Conservation (phyloP, 2,797 vertebrate species). For the Choloepus didactylus region DNA sequence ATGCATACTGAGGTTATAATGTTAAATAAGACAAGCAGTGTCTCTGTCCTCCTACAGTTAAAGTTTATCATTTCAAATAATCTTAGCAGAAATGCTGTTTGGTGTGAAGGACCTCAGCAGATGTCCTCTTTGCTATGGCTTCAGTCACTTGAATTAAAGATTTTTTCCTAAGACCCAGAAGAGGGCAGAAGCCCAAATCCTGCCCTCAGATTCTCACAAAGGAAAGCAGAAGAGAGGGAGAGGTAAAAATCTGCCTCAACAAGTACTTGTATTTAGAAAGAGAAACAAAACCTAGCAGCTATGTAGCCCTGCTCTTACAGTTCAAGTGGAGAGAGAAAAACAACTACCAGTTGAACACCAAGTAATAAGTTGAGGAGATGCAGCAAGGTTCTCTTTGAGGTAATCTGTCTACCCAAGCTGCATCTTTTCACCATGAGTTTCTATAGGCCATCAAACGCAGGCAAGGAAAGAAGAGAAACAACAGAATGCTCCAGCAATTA, state of each 20-base stretch:
- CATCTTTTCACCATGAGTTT: background rate
- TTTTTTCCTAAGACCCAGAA: background rate
- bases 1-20: background rate
- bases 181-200: background rate
- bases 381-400: background rate
- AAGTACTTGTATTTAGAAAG: background rate
- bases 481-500: background rate
- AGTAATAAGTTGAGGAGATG: background rate
- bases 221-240: background rate
- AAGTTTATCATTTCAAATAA: background rate
- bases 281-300: background rate
- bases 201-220: background rate
- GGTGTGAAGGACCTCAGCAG: background rate
- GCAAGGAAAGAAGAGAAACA: background rate
- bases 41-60: background rate
- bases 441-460: background rate
- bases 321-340: background rate
- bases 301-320: background rate
- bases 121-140: background rate
- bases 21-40: background rate
- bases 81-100: background rate
- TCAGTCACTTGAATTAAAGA: background rate
- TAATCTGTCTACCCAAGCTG: background rate
- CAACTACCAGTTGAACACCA: background rate
- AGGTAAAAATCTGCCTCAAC: background rate